Base-by-base conservation (phyloP, 2,888 invertebrate species). In the Campopleginae sp. region DNA sequence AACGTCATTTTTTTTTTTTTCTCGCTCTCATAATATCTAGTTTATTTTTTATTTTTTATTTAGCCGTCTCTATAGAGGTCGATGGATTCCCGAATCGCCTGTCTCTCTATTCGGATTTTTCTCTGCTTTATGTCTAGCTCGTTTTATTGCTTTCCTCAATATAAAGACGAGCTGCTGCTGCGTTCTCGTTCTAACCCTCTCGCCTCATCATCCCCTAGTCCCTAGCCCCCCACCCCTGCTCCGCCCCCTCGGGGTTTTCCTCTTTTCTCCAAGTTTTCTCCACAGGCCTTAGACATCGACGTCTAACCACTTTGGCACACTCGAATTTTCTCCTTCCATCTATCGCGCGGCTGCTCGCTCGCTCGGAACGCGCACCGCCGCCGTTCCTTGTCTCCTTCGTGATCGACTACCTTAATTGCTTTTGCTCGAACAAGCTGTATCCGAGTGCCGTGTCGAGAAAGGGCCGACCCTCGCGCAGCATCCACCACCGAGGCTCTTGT, bases 321-420 rank as follows among this genome's bases (percentile, higher is more conserved):
- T 48, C 58, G 17, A 8, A 33, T 19, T 75, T 58, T 46, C 58
- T 65, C 61, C 46, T 71, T 44, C 33, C 31, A 66, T 51, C 54
- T 77, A 27, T 27, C 38, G 33, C 42, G 33, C n/a, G n/a, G n/a
- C n/a, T n/a, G n/a, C n/a, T n/a, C n/a, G n/a, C n/a, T n/a, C n/a
- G n/a, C n/a, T n/a, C n/a, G n/a, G n/a, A n/a, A n/a, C n/a, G n/a
- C n/a, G n/a, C n/a, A 66, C 44, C 19, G 72, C 72, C 6, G 6
- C 54, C 42, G 70, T 74, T 78, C 63, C 63, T 81, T 58, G 71
- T 70, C 68, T 76, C 71, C 27, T 85, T 80, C 82, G 75, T 76
- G 82, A 85, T 81, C 85, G 85, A 82, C 81, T 65, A 58, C 75
- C 75, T 82, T 85, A 85, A 85, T 85, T 85, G 80, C 82, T 80